These are phyloP conservation scores for Aproaerema taeniolella DNA, from an alignment of 2,888 invertebrate species.

Conservation along the genomic window DNA sequence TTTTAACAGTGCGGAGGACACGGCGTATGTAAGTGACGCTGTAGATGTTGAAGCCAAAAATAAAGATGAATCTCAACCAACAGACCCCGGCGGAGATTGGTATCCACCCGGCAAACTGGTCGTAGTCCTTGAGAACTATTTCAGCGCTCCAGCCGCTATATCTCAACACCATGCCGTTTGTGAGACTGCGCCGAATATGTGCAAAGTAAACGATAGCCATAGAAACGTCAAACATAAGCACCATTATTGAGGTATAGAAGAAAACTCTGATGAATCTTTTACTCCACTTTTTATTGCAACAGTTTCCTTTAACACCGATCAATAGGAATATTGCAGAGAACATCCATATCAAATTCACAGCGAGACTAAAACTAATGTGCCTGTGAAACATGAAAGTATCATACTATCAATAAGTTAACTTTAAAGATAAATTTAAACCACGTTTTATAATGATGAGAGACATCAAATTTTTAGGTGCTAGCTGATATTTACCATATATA, in stretches of 20 bases:
- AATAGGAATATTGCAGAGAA: slow-evolving; percentile 29
- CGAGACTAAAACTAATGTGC: slow-evolving; percentile 39
- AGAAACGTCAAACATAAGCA: slow-evolving; percentile 46
- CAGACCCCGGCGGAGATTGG: slow-evolving; percentile 42
- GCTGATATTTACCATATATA: no score
- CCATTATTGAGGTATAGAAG: slow-evolving; percentile 30
- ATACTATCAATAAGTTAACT: no score
- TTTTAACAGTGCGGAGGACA: no score
- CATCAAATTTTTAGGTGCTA: no score
- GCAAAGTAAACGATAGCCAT: slow-evolving; percentile 56
- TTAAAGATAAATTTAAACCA: no score
- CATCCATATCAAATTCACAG: slow-evolving; percentile 44
- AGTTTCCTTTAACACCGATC: slow-evolving; percentile 11
- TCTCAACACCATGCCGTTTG: slow-evolving; percentile 51
- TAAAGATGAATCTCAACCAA: slow-evolving; percentile 49
- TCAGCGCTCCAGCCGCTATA: slow-evolving; percentile 58
- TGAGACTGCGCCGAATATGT: slow-evolving; percentile 55
- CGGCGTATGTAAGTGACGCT: slow-evolving; percentile 33
- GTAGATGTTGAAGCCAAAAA: slow-evolving; percentile 44
- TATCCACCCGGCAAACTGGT: slow-evolving; percentile 56
- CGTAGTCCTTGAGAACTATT: slow-evolving; percentile 32
- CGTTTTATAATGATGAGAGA: no score
- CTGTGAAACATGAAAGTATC: no score
- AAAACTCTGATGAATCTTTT: no score
- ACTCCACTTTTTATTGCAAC: no score